Evolutionary conservation across 2,888 invertebrate genomes (phyloP), one percentile per base, ranked within the genome.

Genomic region (Sicus ferrugineus): DNA sequence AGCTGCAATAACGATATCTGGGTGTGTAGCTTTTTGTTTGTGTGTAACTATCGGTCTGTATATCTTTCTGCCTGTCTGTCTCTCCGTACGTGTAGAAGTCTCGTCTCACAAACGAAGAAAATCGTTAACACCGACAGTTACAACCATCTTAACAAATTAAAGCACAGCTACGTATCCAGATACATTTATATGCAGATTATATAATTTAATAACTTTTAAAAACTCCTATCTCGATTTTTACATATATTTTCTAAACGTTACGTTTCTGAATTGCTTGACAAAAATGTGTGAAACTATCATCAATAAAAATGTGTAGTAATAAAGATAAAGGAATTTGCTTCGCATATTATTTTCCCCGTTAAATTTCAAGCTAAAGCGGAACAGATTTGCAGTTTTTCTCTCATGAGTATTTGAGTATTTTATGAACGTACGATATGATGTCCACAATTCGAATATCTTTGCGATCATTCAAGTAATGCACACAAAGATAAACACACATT

Each of bases 161-260:
- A 19, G 19, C 5, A 30, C n/a, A n/a, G 7, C 23, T 5, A 7
- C 16, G n/a, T n/a, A 34, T 34, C 3, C 34, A 9, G 26, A 54
- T 61, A 16, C 42, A 66, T n/a, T 26, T 42, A 58, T 66, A 66
- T 46, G 66, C 56, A 66, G 34, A 66, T 66, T 66, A 46, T 46
- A 42, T 56, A 56, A 28, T 38, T 23, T 54, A 23, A 65, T 21
- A 16, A 42, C 26, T 26, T 21, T 11, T 7, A 66, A 52, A 46
- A 26, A 23, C 16, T 26, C 54, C 42, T 21, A 50, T 23, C 19
- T 21, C 5, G 2, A 50, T 21, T n/a, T 50, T 50, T 23, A 42
- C 46, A 42, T 42, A 50, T 50, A 21, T 21, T 2, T 9, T 21
- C 2, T 9, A n/a, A n/a, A 50, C n/a, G 50, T 19, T 50, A 16